These are phyloP conservation scores for Chloropsis cyanopogon DNA, from an alignment of 2,113 vertebrate genomes.

Conservation along the genomic window DNA sequence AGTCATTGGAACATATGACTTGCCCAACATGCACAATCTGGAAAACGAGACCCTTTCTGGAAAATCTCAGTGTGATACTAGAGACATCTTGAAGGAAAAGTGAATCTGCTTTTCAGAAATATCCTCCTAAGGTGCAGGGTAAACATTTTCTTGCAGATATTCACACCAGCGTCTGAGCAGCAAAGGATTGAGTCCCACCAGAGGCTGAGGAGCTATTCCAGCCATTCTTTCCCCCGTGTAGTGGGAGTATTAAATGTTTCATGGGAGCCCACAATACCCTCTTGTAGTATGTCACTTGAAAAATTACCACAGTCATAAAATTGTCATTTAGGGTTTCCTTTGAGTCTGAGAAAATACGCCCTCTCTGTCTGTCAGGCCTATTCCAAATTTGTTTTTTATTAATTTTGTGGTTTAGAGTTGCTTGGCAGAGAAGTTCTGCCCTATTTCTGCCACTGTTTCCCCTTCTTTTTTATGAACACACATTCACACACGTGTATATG, in stretches of 20 bases:
- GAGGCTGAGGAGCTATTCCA: background rate
- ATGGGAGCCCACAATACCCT: background rate
- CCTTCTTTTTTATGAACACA: background rate
- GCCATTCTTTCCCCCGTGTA: background rate
- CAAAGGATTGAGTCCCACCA: background rate
- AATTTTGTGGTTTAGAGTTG: background rate
- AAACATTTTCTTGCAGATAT: background rate
- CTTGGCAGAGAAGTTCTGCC: background rate
- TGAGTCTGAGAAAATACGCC: background rate
- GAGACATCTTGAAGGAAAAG: background rate
- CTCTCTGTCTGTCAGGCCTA: background rate
- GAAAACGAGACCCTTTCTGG: background rate
- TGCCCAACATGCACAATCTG: background rate
- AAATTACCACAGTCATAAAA: background rate
- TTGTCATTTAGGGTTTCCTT: background rate
- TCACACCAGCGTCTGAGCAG: background rate
- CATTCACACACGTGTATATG: accelerated
- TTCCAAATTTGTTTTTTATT: background rate
- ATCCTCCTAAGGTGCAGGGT: background rate
- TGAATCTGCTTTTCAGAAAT: background rate
- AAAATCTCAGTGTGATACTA: background rate
- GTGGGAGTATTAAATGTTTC: background rate
- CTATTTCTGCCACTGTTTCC: background rate
- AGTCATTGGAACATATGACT: background rate
- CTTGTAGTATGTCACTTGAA: background rate